These are phyloP conservation scores for Monomorium pharaonis DNA, from an alignment of 1,140 invertebrate genomes.

Conservation along the genomic window DNA sequence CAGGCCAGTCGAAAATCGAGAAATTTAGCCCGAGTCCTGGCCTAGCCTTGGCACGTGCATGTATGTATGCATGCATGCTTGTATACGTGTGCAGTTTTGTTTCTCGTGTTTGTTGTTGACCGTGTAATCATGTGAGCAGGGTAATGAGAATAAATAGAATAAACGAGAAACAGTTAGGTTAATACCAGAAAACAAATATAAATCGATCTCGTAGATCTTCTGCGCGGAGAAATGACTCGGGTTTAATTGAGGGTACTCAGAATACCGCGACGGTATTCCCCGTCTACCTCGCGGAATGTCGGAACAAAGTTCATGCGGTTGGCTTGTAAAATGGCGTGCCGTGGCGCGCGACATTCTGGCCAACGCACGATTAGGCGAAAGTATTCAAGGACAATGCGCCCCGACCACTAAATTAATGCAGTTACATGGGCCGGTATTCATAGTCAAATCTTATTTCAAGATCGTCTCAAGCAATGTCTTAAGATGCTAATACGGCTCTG, in stretches of 20 bases:
- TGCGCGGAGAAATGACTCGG: not conserved
- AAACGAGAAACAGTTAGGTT: conserved; percentile 30
- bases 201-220: not conserved
- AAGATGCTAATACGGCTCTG: too few species aligned
- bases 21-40: not conserved
- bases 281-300: not conserved
- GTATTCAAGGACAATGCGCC: conserved; percentile 74
- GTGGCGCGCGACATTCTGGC: conserved; percentile 44
- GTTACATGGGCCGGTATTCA: too few species aligned
- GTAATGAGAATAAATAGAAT: conserved; percentile 7
- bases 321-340: conserved; percentile 68
- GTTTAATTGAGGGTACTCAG: not conserved
- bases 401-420: not conserved
- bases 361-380: conserved; percentile 71
- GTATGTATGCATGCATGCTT: too few species aligned
- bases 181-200: conserved; percentile 16
- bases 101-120: not conserved
- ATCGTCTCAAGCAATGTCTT: too few species aligned
- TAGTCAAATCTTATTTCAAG: too few species aligned
- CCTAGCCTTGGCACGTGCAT: not conserved
- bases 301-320: conserved; percentile 15
- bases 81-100: not conserved
- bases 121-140: not conserved
- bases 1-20: conserved; percentile 11
- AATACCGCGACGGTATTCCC: not conserved